Conservation (phyloP, 37 sponge, comb jelly and placozoan genomes). For the Eunapius fragilis region DNA sequence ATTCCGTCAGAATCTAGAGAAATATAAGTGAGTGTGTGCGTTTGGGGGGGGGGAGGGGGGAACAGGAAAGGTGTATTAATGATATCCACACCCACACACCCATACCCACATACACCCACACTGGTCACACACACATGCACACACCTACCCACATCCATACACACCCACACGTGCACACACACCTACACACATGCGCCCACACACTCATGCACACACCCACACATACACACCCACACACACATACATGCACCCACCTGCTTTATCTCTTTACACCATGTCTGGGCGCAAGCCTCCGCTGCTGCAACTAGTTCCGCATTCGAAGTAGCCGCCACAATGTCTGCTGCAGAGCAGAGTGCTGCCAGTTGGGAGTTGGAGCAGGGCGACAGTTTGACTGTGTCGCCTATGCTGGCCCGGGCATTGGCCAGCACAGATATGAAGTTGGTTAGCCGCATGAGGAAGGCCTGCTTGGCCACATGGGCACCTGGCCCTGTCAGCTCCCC, state of each 20-base stretch:
- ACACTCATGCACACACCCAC: too few relatives aligned
- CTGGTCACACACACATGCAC: too few relatives aligned
- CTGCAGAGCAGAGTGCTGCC: conserved; percentile 43
- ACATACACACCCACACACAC: too few relatives aligned
- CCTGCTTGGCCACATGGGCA: conserved; percentile 43
- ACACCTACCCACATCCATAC: too few relatives aligned
- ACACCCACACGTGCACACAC: too few relatives aligned
- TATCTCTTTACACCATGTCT: conserved; percentile 93
- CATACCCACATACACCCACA: too few relatives aligned
- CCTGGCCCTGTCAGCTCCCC: conserved; percentile 71
- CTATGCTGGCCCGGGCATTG: conserved; percentile 89
- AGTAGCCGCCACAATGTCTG: conserved; percentile 74
- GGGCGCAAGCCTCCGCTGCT: conserved; percentile 77
- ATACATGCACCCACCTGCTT: conserved; percentile 64
- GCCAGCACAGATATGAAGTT: conserved; percentile 85
- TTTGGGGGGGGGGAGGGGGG: too few relatives aligned
- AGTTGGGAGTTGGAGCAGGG: conserved; percentile 51
- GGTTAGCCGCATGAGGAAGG: conserved; percentile 86
- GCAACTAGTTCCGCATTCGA: conserved; percentile 83
- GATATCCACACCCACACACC: too few relatives aligned
- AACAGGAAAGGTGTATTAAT: neutral
- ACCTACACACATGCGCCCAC: too few relatives aligned
- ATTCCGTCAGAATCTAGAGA: conserved; percentile 80
- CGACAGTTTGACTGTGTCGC: conserved; percentile 76
- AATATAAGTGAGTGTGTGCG: too few relatives aligned